Base-by-base conservation (phyloP, 2,113 vertebrate species). In the Nanorana parkeri region DNA sequence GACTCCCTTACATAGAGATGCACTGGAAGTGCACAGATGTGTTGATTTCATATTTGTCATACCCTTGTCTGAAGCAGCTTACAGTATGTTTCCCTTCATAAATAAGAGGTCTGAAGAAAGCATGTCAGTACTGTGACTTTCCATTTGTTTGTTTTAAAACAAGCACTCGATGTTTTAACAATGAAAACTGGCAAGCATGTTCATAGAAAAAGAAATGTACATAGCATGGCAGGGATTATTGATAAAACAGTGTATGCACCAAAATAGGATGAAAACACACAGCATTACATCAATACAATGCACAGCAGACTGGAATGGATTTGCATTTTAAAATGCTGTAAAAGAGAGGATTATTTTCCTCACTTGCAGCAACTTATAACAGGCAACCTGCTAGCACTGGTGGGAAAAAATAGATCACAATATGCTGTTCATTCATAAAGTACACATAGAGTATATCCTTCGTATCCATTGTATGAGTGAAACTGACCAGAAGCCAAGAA, bases 201-300 rank as follows among this genome's bases (percentile, higher is more conserved):
- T 60, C 6, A 23, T 60, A 21, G n/a, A 60, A 21, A 7, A 21
- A 11, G 17, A 23, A 28, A 65, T 65, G 26, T 29, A 65, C 16
- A 65, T 65, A 4, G 17, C 26, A 65, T 65, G 26, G 63, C 15
- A 29, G 63, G 63, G 63, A 26, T 65, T 65, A 65, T 65, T 65
- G 23, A 29, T 15, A 16, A 65, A 65, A 28, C 24, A 28, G 24
- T 17, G 17, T 19, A 26, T 17, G 17, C 63, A 65, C 23, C 63
- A 65, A 28, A 65, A 65, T 19, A 28, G 17, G 10, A 17, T 17
- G 4, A 28, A 65, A 65, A 65, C 63, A 65, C 24, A 65, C 63
- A 28, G 26, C 8, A 65, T 28, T 26, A 28, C 26, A 29, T 65
- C 21, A 65, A 65, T 60, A 60, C 58, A 60, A 60, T 21, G 58